phyloP scores from a whole-genome alignment of 2,888 invertebrate genomes.

The Agrenia bidenticulata region DNA sequence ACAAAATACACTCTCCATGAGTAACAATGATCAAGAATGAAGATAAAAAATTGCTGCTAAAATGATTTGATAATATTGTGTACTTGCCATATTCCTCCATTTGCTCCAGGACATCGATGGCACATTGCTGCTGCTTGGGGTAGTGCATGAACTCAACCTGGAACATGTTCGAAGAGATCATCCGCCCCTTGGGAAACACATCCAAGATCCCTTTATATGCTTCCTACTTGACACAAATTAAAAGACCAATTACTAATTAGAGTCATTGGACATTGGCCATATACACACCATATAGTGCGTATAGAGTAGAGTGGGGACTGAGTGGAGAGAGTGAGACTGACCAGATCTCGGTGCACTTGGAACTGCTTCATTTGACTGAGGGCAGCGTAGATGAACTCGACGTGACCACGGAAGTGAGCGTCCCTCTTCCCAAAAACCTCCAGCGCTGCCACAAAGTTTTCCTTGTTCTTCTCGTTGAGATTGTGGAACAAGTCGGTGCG shows the following conservation, averaged over 20 bases:
- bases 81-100: constrained; percentile 86
- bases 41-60: background rate
- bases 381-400: constrained; percentile 91
- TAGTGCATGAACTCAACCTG: constrained; percentile 91
- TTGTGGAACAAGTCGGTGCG: constrained; percentile 54
- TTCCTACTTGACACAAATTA: constrained; percentile 56
- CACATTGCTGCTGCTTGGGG: constrained; percentile 93
- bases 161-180: constrained; percentile 77
- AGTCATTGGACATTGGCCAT: background rate
- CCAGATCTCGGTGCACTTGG: constrained; percentile 79
- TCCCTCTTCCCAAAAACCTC: constrained; percentile 59
- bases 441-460: constrained; percentile 67
- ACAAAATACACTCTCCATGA: constrained; percentile 13
- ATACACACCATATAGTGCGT: too few relatives aligned
- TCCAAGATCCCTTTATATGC: constrained; percentile 82
- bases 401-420: constrained; percentile 76
- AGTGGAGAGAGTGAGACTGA: too few relatives aligned
- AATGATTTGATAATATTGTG: background rate
- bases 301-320: too few relatives aligned
- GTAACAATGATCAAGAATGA: background rate
- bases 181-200: constrained; percentile 83
- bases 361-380: constrained; percentile 84
- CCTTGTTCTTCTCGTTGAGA: constrained; percentile 64
- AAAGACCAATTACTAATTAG: background rate
- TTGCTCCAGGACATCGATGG: constrained; percentile 83